Conservation (phyloP, 2,113 vertebrate species). For the Anhinga rufa region DNA sequence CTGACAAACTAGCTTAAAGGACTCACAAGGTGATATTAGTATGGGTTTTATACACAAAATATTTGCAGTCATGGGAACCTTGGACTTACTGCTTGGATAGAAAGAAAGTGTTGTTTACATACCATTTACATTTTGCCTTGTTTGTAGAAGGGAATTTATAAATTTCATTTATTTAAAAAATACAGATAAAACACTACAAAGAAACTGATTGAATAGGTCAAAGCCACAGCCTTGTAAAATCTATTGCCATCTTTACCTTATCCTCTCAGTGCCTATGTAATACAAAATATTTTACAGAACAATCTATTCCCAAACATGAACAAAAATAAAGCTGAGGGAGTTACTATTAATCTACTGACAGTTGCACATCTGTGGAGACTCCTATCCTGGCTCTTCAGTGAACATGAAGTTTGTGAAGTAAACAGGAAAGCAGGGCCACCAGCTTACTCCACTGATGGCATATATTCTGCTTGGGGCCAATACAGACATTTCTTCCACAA, state of each 20-base stretch:
- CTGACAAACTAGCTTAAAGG: neutral
- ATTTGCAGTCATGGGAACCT: neutral
- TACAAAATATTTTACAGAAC: neutral
- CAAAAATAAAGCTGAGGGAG: neutral
- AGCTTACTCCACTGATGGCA: neutral
- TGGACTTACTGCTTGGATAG: neutral
- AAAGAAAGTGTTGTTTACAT: neutral
- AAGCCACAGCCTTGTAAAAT: neutral
- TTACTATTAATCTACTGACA: neutral
- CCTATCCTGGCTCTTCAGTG: neutral
- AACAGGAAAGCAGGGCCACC: neutral
- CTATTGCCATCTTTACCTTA: neutral
- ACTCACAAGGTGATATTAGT: neutral
- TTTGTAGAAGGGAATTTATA: neutral
- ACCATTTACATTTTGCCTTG: neutral
- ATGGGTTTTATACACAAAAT: neutral
- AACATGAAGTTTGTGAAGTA: neutral
- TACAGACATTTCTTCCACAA: neutral
- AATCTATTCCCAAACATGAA: neutral
- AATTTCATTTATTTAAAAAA: neutral
- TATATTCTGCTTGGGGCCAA: neutral
- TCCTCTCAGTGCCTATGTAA: neutral
- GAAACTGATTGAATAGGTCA: neutral
- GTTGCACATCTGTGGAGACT: neutral
- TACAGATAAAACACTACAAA: neutral